A percentile compares a stretch with the other conserved stretches of the same genome.
Conservation (phyloP, 2,888 invertebrate genomes). For the Polydesmus complanatus region DNA sequence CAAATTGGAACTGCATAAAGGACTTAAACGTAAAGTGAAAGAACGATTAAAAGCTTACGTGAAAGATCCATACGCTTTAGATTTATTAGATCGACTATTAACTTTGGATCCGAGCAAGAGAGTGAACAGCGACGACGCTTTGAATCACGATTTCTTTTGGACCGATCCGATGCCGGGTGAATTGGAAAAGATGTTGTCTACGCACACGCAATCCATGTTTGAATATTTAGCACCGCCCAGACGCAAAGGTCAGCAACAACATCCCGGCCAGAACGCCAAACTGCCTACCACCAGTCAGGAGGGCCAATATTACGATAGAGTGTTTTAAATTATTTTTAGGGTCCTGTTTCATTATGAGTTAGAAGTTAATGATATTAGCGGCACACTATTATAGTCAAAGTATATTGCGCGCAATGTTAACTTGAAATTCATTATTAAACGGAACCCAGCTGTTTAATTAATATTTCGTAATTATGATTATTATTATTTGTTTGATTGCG, state of each 20-base stretch:
- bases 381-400: no score
- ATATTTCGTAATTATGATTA: no score
- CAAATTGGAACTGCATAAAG: slow-evolving; percentile 73
- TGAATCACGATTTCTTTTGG: slow-evolving; percentile 98
- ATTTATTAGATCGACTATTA: slow-evolving; percentile 78
- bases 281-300: slow-evolving; percentile 40
- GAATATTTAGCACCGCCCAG: slow-evolving; percentile 73
- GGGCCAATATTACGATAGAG: slow-evolving; percentile 70
- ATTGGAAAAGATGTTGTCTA: slow-evolving; percentile 77
- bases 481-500: no score
- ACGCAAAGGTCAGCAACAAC: slow-evolving; percentile 47
- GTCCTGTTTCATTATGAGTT: no score
- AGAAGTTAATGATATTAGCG: no score
- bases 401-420: no score
- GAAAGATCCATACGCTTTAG: slow-evolving; percentile 80
- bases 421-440: no score
- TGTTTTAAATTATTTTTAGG: slow-evolving; percentile 49
- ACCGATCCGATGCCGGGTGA: slow-evolving; percentile 91
- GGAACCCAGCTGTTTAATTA: no score
- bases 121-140: slow-evolving; percentile 73
- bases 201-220: slow-evolving; percentile 85
- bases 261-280: slow-evolving; percentile 40
- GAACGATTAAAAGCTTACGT: slow-evolving; percentile 50
- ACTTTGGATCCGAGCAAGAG: slow-evolving; percentile 82
- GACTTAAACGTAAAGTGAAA: slow-evolving; percentile 53